phyloP scores from a whole-genome alignment of 2,888 invertebrate species.

The Ephialtes manifestator region DNA sequence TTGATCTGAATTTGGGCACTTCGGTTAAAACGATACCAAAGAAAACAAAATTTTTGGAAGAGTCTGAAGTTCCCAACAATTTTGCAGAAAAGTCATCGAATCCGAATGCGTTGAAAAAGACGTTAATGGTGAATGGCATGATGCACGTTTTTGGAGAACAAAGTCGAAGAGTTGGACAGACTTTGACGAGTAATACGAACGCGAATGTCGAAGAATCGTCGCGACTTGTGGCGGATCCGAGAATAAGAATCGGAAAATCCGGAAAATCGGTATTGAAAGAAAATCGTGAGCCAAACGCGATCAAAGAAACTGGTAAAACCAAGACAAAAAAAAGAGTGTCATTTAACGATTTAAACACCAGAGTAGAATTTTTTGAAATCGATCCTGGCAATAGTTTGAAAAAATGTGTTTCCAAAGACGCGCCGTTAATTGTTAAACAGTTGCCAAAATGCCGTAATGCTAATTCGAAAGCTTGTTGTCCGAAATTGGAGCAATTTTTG shows the following conservation, averaged over 20 bases:
- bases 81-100: background rate
- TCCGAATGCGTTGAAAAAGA: background rate
- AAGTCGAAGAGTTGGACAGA: background rate
- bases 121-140: background rate
- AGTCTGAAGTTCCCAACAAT: background rate
- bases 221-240: conserved; percentile 29
- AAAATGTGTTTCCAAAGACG: conserved; percentile 79
- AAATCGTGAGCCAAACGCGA: background rate
- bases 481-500: conserved; percentile 85
- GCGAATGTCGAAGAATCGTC: conserved; percentile 3
- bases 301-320: background rate
- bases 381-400: conserved; percentile 73
- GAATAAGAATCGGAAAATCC: conserved; percentile 19
- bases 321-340: conserved; percentile 74
- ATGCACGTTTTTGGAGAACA: background rate
- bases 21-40: background rate
- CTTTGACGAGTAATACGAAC: background rate
- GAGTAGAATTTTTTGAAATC: conserved; percentile 72
- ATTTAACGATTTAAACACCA: conserved; percentile 71
- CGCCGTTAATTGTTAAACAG: conserved; percentile 74
- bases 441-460: conserved; percentile 13
- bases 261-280: conserved; percentile 14
- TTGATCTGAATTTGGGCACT: background rate
- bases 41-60: background rate
- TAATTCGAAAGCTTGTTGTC: conserved; percentile 75